These are phyloP conservation scores for Leptonema lineaticorne DNA, from an alignment of 1,140 invertebrate species.

Conservation along the genomic window DNA sequence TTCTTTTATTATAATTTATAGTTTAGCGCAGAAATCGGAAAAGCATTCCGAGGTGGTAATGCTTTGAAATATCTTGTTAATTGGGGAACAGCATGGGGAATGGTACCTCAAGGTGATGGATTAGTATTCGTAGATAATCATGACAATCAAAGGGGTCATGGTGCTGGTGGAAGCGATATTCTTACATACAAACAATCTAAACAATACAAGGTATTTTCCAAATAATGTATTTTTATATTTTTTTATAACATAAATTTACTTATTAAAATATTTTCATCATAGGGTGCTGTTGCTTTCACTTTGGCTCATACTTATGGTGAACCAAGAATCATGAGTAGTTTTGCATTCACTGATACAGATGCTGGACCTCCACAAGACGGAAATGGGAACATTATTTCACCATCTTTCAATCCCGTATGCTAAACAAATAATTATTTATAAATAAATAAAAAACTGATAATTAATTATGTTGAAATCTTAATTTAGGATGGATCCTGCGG, in stretches of 20 bases:
- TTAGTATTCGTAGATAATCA: conserved; percentile 68
- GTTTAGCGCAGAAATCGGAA: conserved; percentile 42
- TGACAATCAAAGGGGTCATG: conserved; percentile 61
- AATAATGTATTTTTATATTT: conserved; percentile 7
- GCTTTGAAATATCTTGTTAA: conserved; percentile 53
- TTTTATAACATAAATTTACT: conserved; percentile 2
- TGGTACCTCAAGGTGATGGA: conserved; percentile 57
- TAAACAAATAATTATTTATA: not conserved
- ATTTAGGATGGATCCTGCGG: conserved; percentile 65
- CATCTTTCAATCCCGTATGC: conserved; percentile 61
- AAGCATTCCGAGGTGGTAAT: conserved; percentile 49
- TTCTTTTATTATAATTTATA: conserved; percentile 9
- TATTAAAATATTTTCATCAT: conserved; percentile 15
- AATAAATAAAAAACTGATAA: not conserved
- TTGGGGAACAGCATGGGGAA: conserved; percentile 61
- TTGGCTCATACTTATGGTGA: conserved; percentile 79
- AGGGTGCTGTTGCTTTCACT: conserved; percentile 79
- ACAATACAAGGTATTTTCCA: conserved; percentile 58
- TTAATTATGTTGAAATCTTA: conserved; percentile 1
- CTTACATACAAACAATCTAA: conserved; percentile 63
- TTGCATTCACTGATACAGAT: conserved; percentile 57
- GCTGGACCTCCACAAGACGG: conserved; percentile 63
- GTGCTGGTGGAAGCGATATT: conserved; percentile 54
- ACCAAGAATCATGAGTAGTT: conserved; percentile 79
- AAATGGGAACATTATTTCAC: conserved; percentile 64